Percentiles rank a stretch among this genome's conserved stretches.
These are phyloP conservation scores for Pseudococcus jackbeardsleyi DNA, from an alignment of 2,888 invertebrate genomes.

Conservation along the genomic window DNA sequence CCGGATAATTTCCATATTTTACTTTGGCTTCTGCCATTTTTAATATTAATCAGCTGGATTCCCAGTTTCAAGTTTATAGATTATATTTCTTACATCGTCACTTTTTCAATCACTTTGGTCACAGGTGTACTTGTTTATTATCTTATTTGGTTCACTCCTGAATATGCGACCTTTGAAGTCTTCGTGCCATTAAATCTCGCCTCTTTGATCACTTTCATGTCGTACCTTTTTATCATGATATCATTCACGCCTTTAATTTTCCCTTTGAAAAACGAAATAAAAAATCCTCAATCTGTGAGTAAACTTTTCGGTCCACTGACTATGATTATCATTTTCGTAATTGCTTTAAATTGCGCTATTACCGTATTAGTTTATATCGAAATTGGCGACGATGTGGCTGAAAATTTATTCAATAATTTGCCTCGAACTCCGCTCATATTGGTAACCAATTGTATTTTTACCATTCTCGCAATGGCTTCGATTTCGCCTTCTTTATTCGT, in stretches of 20 bases:
- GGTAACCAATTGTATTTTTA: background rate
- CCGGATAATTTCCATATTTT: background rate
- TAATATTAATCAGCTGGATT: background rate
- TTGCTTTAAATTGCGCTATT: background rate
- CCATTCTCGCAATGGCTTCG: background rate
- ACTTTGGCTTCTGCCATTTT: background rate
- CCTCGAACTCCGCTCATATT: background rate
- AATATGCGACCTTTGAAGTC: background rate
- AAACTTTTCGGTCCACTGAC: background rate
- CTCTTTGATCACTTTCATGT: background rate
- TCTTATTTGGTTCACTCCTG: background rate
- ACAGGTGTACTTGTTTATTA: background rate
- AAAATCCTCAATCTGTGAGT: background rate
- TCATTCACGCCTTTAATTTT: slow-evolving; percentile 13
- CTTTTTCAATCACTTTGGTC: background rate
- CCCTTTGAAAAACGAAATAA: slow-evolving; percentile 14
- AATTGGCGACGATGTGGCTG: background rate
- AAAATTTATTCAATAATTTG: slow-evolving; percentile 22
- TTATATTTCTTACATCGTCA: background rate
- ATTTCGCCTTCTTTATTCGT: slow-evolving; percentile 1
- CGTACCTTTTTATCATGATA: slow-evolving; percentile 17
- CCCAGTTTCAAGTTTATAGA: slow-evolving; percentile 7
- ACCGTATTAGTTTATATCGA: background rate
- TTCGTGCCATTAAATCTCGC: background rate
- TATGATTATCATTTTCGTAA: background rate